Evolutionary conservation across 2,797 vertebrate species (phyloP), one percentile per base, ranked within the genome.

Genomic region (Oryzias dopingdopingensis): DNA sequence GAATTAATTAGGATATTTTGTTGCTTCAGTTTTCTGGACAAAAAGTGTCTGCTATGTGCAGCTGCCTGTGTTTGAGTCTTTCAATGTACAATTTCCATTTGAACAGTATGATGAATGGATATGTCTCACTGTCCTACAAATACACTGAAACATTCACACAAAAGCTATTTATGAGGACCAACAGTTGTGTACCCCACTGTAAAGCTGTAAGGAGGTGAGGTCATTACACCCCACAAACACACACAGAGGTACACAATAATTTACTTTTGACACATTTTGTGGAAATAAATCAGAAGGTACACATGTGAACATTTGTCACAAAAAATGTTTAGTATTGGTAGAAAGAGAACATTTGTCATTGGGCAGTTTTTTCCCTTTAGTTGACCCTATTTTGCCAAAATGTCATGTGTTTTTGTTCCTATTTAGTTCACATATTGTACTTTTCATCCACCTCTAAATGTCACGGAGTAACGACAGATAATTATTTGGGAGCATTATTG

Each of bases 1-100:
- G 58, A 77, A 83, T 76, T 60, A 74, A 86, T 75, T 65, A 22
- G 22, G 71, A 75, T 70, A 14, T 73, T 70, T 67, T 62, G 65
- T 47, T 67, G 57, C 24, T 5, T 26, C 6, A 26, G 24, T 26
- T 69, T 80, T 69, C 24, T 43, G 52, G 59, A 51, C 20, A 54
- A 43, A 80, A 67, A 80, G 80, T 78, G 67, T 69, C 73, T 63
- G 79, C 23, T 52, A 29, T 29, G 50, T n/a, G 29, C 22, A n/a
- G 6, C 15, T 59, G 32, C 16, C 22, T 44, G 12, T 65, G 42
- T 37, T 14, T 43, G 46, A 7, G 23, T 49, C 46, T 2, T 4
- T 32, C 43, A 3, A 4, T 45, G 52, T 51, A 42, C 52, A 59
- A 62, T 49, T 18, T 54, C 14, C 49, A 24, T 52, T 42, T 43